Base-by-base conservation (phyloP, 2,797 vertebrate genomes). In the Pygocentrus nattereri region DNA sequence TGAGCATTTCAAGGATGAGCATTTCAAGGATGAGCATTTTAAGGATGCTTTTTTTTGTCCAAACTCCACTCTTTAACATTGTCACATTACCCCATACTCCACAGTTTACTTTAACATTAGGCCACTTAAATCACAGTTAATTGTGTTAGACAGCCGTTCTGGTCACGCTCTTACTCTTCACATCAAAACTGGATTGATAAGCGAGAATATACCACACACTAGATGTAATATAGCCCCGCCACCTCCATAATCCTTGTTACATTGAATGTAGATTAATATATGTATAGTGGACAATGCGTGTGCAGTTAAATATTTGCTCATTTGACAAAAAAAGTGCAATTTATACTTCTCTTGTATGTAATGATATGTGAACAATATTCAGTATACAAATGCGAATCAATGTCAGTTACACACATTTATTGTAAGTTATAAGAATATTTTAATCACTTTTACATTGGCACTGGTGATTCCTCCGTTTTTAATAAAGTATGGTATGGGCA, bases 201-300 rank as follows among this genome's bases (percentile, higher is more conserved):
- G 6, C 18, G 72, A 73, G 23, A 67, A 68, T 38, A 74, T 30
- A 44, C 62, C 54, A 76, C 58, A 74, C 41, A 70, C 34, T 70
- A 58, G 72, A n/a, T 64, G 65, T 71, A 75, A 70, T 58, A 75
- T 62, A 78, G 62, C 18, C 70, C 61, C 15, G 27, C 47, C 58
- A 31, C 67, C 50, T 64, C 68, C 88, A 89, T 79, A 47, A 11
- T 73, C 85, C 77, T 90, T 86, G 88, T 88, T 92, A 88, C 88
- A 92, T 92, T 93, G 94, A 95, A 94, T 95, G 93, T 95, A 94
- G 91, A 91, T 92, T 93, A 90, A 92, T 93, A 91, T 94, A 82
- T 93, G 91, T 94, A 93, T 92, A 93, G 92, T 93, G 86, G 89
- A 90, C 88, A 93, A 90, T 92, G 90, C 90, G 90, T 92, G 89